A percentile compares a stretch with the other conserved stretches of the same genome.
These are phyloP conservation scores for Drosophila navojoa DNA, from an alignment of 1,140 invertebrate genomes.

Conservation along the genomic window DNA sequence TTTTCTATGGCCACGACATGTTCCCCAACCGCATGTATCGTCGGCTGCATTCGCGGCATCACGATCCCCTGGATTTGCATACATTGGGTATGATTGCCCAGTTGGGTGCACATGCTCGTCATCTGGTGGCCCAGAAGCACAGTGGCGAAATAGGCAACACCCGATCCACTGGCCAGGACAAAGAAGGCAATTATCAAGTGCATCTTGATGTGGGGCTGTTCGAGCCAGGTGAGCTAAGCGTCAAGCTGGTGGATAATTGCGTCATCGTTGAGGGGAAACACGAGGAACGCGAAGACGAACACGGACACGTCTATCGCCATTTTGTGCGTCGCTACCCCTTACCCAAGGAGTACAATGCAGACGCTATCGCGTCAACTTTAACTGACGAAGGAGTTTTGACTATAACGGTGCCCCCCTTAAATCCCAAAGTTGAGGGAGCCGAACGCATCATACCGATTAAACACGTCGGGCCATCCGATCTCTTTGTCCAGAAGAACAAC, in stretches of 20 bases:
- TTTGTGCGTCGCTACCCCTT: slow-evolving; percentile 88
- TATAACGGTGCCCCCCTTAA: slow-evolving; percentile 84
- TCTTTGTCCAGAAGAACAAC: slow-evolving; percentile 61
- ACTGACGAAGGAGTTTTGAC: slow-evolving; percentile 88
- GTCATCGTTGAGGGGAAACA: slow-evolving; percentile 89
- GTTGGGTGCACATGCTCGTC: slow-evolving; percentile 72
- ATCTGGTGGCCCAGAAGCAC: slow-evolving; percentile 64
- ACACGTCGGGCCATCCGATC: slow-evolving; percentile 81
- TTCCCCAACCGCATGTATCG: slow-evolving; percentile 77
- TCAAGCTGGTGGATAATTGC: slow-evolving; percentile 89
- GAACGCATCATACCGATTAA: slow-evolving; percentile 84
- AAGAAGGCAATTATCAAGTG: slow-evolving; percentile 84
- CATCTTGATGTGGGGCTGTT: slow-evolving; percentile 89
- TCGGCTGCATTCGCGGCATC: slow-evolving; percentile 64
- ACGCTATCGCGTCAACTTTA: slow-evolving; percentile 86
- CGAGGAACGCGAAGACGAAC: slow-evolving; percentile 87
- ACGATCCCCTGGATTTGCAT: slow-evolving; percentile 68
- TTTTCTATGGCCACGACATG: slow-evolving; percentile 78
- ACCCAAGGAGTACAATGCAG: slow-evolving; percentile 86
- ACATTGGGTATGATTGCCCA: slow-evolving; percentile 73
- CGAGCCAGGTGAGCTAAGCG: slow-evolving; percentile 90
- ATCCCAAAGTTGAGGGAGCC: slow-evolving; percentile 73
- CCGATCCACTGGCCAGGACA: slow-evolving; percentile 59
- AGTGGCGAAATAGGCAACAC: slow-evolving; percentile 42
- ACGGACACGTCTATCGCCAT: slow-evolving; percentile 87